Conservation (phyloP, 2,797 vertebrate species). For the Epinephelus awoara region DNA sequence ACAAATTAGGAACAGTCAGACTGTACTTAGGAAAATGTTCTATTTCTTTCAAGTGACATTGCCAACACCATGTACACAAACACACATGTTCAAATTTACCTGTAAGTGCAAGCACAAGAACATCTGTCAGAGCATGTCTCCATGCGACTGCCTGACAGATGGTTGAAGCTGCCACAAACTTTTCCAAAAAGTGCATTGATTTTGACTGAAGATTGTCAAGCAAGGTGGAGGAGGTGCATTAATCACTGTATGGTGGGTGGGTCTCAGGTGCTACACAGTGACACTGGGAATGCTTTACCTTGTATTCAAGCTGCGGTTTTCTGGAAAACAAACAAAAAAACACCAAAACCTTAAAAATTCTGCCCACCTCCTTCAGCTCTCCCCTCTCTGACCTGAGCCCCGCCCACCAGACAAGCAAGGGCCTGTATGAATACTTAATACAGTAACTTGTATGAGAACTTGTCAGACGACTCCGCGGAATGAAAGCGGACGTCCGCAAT, state of each 20-base stretch:
- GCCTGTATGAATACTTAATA: no score
- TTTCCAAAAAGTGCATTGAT: slow-evolving; percentile 68
- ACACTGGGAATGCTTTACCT: slow-evolving; percentile 7
- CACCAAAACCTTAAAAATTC: no score
- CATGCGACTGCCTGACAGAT: slow-evolving; percentile 71
- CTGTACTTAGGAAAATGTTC: slow-evolving; percentile 47
- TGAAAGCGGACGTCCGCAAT: no score
- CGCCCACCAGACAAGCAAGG: no score
- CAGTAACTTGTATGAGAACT: no score
- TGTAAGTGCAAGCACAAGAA: slow-evolving; percentile 38
- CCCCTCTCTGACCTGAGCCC: no score
- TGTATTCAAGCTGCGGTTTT: no score
- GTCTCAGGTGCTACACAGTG: slow-evolving; percentile 16
- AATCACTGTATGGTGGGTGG: slow-evolving; percentile 43
- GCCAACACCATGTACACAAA: slow-evolving; percentile 36
- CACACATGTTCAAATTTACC: slow-evolving; percentile 24
- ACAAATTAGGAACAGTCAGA: slow-evolving; percentile 68
- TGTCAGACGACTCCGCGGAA: no score
- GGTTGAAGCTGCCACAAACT: slow-evolving; percentile 62
- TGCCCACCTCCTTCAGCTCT: no score
- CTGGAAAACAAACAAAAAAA: no score
- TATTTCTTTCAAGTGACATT: slow-evolving; percentile 60
- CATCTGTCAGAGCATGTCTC: slow-evolving; percentile 58
- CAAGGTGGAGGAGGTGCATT: slow-evolving; percentile 48
- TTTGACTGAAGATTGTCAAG: slow-evolving; percentile 59